Evolutionary conservation across 2,797 vertebrate genomes (phyloP).

Genomic region (Premnoplex brunnescens): DNA sequence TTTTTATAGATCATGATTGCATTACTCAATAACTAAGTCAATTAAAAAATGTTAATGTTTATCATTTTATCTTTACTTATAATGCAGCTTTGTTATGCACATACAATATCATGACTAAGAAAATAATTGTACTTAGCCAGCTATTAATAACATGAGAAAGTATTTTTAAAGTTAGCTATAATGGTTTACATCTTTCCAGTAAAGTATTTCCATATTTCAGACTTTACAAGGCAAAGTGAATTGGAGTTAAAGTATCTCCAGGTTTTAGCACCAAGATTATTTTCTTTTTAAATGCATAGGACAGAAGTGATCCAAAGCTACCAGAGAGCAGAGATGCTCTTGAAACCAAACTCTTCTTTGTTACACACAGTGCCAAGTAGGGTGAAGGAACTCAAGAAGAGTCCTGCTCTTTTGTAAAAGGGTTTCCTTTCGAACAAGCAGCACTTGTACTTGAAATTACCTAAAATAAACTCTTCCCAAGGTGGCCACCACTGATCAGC

Average conservation of each 20-base stretch:
- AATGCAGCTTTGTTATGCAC: background rate
- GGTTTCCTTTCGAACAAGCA: background rate
- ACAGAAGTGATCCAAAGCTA: background rate
- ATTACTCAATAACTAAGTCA: background rate
- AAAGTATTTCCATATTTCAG: background rate
- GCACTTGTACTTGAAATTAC: background rate
- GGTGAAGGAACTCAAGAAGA: background rate
- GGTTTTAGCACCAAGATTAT: background rate
- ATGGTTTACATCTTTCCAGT: background rate
- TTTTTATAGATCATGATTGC: background rate
- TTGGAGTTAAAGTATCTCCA: background rate
- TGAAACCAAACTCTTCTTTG: background rate
- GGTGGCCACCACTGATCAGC: background rate
- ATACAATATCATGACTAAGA: slow-evolving; percentile 27
- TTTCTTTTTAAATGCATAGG: background rate
- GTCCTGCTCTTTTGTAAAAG: background rate
- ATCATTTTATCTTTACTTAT: background rate
- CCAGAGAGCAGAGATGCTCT: background rate
- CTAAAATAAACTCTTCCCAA: background rate
- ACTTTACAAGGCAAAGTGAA: background rate
- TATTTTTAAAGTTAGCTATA: slow-evolving; percentile 13
- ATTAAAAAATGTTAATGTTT: slow-evolving; percentile 34
- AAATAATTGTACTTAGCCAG: slow-evolving; percentile 27
- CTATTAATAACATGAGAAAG: slow-evolving; percentile 16
- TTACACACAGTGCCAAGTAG: background rate